Percentiles rank a stretch among this genome's conserved stretches.
phyloP scores from a whole-genome alignment of 2,888 invertebrate species.

The Chouioia cunea region DNA sequence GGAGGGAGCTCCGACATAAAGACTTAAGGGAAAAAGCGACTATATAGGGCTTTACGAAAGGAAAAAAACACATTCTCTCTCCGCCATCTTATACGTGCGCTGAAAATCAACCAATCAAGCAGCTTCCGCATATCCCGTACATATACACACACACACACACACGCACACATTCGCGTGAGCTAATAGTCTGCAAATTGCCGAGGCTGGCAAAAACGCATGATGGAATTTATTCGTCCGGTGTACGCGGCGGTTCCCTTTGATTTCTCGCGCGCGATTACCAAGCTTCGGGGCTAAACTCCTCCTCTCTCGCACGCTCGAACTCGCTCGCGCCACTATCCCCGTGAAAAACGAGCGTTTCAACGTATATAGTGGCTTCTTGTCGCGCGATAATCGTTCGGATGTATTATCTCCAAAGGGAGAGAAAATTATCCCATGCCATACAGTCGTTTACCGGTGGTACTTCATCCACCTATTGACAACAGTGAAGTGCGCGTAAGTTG shows the following conservation, averaged over 20 bases:
- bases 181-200: slow-evolving; percentile 40
- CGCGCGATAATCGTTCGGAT: slow-evolving; percentile 35
- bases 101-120: no score
- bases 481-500: no score
- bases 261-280: slow-evolving; percentile 37
- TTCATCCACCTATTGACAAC: no score
- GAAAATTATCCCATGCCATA: slow-evolving; percentile 6
- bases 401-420: background rate
- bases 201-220: slow-evolving; percentile 4
- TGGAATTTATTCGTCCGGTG: slow-evolving; percentile 39
- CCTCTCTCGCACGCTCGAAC: no score
- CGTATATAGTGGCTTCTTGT: slow-evolving; percentile 14
- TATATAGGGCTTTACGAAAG: no score
- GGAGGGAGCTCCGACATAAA: slow-evolving; percentile 27
- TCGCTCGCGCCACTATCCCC: slow-evolving; percentile 15
- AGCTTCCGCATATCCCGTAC: no score
- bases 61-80: no score
- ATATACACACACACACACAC: no score
- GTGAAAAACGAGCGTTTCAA: slow-evolving; percentile 35
- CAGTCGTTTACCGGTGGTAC: background rate
- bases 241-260: slow-evolving; percentile 34
- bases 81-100: slow-evolving; percentile 41
- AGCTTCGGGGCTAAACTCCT: background rate
- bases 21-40: slow-evolving; percentile 6
- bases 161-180: no score